These are phyloP conservation scores for Dasypus novemcinctus DNA, from an alignment of 2,113 vertebrate species.

Conservation along the genomic window DNA sequence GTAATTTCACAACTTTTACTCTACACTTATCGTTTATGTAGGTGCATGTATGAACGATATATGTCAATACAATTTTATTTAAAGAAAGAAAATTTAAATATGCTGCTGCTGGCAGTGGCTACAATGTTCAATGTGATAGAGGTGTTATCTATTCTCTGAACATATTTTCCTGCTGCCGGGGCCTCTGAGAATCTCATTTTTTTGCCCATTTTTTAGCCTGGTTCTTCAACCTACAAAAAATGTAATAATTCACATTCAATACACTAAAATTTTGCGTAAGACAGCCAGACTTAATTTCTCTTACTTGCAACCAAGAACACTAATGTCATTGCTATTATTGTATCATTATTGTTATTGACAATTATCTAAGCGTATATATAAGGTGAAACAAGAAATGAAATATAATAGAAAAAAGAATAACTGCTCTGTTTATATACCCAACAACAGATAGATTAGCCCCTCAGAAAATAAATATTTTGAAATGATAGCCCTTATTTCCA, in stretches of 20 bases:
- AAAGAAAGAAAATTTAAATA: not conserved
- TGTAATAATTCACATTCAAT: not conserved
- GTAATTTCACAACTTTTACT: too few relatives aligned
- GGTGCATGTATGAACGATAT: too few relatives aligned
- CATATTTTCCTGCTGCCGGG: not conserved
- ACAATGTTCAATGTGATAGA: not conserved
- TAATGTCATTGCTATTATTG: not conserved
- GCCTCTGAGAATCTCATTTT: not conserved
- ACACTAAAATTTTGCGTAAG: not conserved
- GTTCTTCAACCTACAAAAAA: not conserved
- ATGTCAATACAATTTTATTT: too few relatives aligned
- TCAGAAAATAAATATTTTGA: not conserved
- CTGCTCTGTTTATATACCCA: not conserved
- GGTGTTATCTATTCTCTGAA: not conserved
- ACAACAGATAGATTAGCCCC: not conserved
- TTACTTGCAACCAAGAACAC: not conserved
- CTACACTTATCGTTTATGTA: too few relatives aligned
- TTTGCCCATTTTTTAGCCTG: not conserved
- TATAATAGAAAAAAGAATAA: not conserved
- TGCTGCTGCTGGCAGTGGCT: not conserved
- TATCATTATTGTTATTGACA: not conserved
- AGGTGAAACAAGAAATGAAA: not conserved
- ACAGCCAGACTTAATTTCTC: not conserved
- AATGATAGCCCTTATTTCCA: not conserved
- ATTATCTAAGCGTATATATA: not conserved